phyloP scores from a whole-genome alignment of 2,888 invertebrate genomes.

The Pachymerium ferrugineum region DNA sequence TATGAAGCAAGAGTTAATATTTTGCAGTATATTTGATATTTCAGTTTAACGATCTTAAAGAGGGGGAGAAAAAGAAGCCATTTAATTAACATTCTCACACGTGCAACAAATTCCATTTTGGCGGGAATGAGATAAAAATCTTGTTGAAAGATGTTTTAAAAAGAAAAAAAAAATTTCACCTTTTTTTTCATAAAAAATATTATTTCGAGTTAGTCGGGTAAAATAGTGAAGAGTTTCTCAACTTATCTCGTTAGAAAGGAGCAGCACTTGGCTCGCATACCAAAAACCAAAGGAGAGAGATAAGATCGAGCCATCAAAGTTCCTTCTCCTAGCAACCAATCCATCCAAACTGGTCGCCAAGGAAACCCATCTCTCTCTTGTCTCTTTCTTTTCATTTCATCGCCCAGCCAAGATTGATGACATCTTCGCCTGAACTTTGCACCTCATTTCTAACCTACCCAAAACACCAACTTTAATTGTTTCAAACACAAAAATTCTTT shows the following conservation, averaged over 20 bases:
- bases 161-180: no score
- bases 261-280: conserved; percentile 7
- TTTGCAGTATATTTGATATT: no score
- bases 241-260: background rate
- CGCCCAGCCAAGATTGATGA: conserved; percentile 10
- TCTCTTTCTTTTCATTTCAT: conserved; percentile 27
- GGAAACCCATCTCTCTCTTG: conserved; percentile 27
- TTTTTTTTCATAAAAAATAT: no score
- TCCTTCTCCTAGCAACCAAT: conserved; percentile 22
- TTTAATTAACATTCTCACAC: background rate
- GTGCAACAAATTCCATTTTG: conserved; percentile 1
- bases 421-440: conserved; percentile 23
- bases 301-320: conserved; percentile 25
- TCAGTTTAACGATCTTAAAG: no score
- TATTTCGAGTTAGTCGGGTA: background rate
- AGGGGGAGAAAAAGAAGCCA: background rate
- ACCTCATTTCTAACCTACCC: background rate
- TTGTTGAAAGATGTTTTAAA: background rate
- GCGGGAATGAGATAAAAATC: background rate
- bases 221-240: background rate
- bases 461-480: background rate
- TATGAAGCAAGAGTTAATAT: no score
- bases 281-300: conserved; percentile 9
- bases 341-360: conserved; percentile 25
- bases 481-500: background rate